A percentile compares a stretch with the other conserved stretches of the same genome.
Evolutionary conservation across 2,888 invertebrate species (phyloP).

Genomic region (Caradrina kadenii): DNA sequence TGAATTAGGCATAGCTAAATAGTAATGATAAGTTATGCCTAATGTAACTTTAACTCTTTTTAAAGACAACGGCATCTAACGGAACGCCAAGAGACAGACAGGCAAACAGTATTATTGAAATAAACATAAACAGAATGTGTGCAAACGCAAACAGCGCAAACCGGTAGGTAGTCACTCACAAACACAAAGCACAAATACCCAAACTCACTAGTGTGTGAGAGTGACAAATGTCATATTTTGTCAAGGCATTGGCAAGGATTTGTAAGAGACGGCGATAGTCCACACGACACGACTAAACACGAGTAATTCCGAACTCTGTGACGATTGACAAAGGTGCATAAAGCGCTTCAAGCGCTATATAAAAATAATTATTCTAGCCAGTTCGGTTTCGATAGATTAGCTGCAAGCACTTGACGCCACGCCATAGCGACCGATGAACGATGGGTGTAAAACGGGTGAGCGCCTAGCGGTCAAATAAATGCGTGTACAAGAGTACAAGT

Average conservation of each 20-base stretch:
- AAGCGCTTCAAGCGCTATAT: slow-evolving; percentile 4
- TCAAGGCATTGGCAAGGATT: neutral
- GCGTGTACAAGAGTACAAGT: neutral
- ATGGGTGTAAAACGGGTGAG: neutral
- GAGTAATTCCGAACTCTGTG: neutral
- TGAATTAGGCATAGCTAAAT: too few relatives aligned
- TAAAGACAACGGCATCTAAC: neutral
- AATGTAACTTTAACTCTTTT: too few relatives aligned
- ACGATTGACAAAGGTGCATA: neutral
- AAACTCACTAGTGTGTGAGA: neutral
- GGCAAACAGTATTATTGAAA: neutral
- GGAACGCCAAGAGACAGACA: neutral
- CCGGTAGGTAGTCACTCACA: neutral
- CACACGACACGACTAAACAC: neutral
- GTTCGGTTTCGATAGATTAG: neutral
- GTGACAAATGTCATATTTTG: neutral
- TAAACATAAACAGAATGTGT: neutral
- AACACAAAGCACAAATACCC: neutral
- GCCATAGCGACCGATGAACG: neutral
- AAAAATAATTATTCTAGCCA: slow-evolving; percentile 2
- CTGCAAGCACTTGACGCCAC: neutral
- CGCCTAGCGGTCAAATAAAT: neutral
- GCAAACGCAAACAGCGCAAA: too few relatives aligned
- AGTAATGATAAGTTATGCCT: too few relatives aligned
- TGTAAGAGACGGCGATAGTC: neutral